phyloP scores from a whole-genome alignment of 2,888 invertebrate genomes.

The Amblyteles armatorius region DNA sequence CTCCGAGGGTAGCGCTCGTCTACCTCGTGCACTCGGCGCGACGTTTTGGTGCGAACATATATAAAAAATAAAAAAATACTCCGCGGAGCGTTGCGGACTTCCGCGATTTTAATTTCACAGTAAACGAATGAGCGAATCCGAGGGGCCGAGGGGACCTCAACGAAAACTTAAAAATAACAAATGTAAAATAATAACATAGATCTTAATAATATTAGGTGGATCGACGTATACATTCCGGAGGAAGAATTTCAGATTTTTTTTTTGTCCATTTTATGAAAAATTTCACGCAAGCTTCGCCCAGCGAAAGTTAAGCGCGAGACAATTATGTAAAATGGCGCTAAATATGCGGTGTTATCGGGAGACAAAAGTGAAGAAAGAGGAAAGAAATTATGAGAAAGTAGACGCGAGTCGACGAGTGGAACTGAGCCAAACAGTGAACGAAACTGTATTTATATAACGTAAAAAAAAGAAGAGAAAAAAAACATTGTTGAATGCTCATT shows the following conservation, averaged over 20 bases:
- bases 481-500: constrained; percentile 78
- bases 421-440: constrained; percentile 52
- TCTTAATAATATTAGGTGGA: constrained; percentile 43
- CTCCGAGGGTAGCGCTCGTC: constrained; percentile 7
- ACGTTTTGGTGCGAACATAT: constrained; percentile 45
- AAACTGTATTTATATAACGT: constrained; percentile 67
- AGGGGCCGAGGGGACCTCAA: constrained; percentile 41
- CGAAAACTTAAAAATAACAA: constrained; percentile 44
- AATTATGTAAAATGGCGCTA: constrained; percentile 5
- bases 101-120: constrained; percentile 12
- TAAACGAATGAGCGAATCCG: constrained; percentile 28
- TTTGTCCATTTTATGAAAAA: constrained; percentile 5
- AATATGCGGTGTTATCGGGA: constrained; percentile 8
- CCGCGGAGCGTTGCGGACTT: constrained; percentile 54
- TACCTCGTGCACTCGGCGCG: constrained; percentile 44
- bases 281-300: constrained; percentile 5
- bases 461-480: constrained; percentile 35
- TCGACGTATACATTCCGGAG: constrained; percentile 62
- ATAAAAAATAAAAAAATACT: constrained; percentile 45
- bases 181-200: constrained; percentile 63
- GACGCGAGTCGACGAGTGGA: constrained; percentile 42
- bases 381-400: constrained; percentile 41
- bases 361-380: constrained; percentile 44
- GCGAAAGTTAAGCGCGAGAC: background rate
- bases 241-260: constrained; percentile 27